Evolutionary conservation across 2,113 vertebrate species (phyloP), one percentile per base, ranked within the genome.

Genomic region (Hiodon tergisus): DNA sequence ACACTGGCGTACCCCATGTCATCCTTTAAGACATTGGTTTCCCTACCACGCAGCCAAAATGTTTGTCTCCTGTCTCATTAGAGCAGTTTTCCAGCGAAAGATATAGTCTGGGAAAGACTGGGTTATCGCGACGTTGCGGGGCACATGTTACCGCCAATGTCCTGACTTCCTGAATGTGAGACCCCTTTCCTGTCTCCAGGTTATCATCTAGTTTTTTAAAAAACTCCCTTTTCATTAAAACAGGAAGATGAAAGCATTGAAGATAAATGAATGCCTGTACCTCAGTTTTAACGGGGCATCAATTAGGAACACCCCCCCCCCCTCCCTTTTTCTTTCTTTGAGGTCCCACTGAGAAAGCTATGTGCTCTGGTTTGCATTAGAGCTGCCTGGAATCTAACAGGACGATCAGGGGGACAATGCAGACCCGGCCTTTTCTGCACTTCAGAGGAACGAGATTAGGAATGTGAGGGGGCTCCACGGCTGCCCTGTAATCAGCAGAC

Each of bases 351-450:
- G 85, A 86, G 85, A 86, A 85, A 85, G 85, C 86, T 84, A 75
- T 73, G 68, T 85, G 76, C 81, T 88, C 89, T 90, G 90, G 83
- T 91, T 92, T 89, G 82, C 85, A 90, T 91, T 92, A 90, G 66
- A 67, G 81, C 63, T 84, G 78, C 77, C 81, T 79, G 78, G 83
- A 85, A 85, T 82, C 79, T 79, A 62, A 81, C 78, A 84, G 84
- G 73, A 83, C 31, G 31, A 81, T 79, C 31, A 85, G 78, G 81
- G 86, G 87, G 86, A 89, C 86, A 89, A 77, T 78, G 82, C 80
- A 57, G 52, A n/a, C 11, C 55, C 31, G 31, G 31, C 31, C 31
- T 2, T 31, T 0, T 2, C 31, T 31, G 31, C 55, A 58, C 11
- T 58, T 6, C 6, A 58, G 55, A 8, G 55, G 11, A 58, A 58